Base-by-base conservation (phyloP, 2,888 invertebrate species). In the Cosmia pyralina region DNA sequence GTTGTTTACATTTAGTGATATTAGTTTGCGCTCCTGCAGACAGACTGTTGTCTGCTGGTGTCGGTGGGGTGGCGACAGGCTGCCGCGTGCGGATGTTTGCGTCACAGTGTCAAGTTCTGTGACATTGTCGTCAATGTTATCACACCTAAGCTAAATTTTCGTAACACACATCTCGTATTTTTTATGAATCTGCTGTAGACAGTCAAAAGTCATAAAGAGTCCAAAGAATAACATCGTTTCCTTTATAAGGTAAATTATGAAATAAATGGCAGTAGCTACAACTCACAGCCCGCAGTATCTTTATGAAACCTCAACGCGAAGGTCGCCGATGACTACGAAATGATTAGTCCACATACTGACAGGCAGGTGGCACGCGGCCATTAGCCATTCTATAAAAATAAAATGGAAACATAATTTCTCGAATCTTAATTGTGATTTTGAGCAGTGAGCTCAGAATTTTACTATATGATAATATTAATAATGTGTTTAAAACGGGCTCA, bases 1-100 rank as follows among this genome's bases (percentile, higher is more conserved):
- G 82, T 84, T 87, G 87, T 88, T 88, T 83, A 80, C 80, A 73
- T 86, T 84, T 77, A 78, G 78, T 83, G 79, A 83, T 74, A 73
- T 62, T 69, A 69, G 85, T 83, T 77, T 67, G 84, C 62, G 72
- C 63, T 78, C 48, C 79, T 80, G 82, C 66, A 64, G 67, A 57
- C 67, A 75, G 59, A 65, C 44, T 50, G 65, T 11, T 6, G 34
- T 34, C 75, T 52, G 82, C 28, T 22, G 57, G 15, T 58, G 67
- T 11, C 22, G 10, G 10, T 17, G 28, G 2, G 28, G 57, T 74
- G 64, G 17, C 57, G 75, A 53, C 69, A 53, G 52, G 19, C 50
- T 28, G 64, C 50, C 50, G 73, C 17, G 58, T 34, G 75, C 52
- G 53, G 59, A 22, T 81, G 65, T 77, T 77, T 60, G 66, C 22